Evolutionary conservation across 2,797 vertebrate genomes (phyloP).

Genomic region (Eremophila alpestris): DNA sequence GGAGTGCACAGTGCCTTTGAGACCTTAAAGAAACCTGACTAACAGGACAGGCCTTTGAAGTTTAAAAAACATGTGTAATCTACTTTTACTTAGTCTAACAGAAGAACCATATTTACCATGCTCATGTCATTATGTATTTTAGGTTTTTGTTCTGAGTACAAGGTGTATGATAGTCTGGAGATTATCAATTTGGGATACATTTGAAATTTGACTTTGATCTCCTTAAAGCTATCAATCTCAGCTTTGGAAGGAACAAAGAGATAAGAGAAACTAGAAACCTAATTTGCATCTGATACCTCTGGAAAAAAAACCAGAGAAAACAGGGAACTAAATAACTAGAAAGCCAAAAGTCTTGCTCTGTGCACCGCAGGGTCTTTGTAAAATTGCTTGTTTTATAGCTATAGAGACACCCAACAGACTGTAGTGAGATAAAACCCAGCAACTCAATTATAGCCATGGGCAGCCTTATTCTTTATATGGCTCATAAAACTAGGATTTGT

Average conservation of each 20-base stretch:
- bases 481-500: conserved; percentile 54
- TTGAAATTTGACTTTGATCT: conserved; percentile 76
- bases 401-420: conserved; percentile 55
- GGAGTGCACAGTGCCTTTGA: conserved; percentile 32
- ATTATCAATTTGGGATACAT: conserved; percentile 76
- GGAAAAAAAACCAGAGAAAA: conserved; percentile 18
- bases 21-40: conserved; percentile 61
- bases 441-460: conserved; percentile 64
- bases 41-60: conserved; percentile 73
- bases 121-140: conserved; percentile 73
- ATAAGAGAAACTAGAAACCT: conserved; percentile 65
- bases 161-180: conserved; percentile 74
- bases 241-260: conserved; percentile 69
- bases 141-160: conserved; percentile 68
- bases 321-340: conserved; percentile 57
- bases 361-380: conserved; percentile 55
- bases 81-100: conserved; percentile 71
- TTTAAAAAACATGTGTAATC: conserved; percentile 72
- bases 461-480: conserved; percentile 54
- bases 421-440: conserved; percentile 61
- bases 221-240: conserved; percentile 68
- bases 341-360: conserved; percentile 51
- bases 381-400: conserved; percentile 68
- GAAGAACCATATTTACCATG: conserved; percentile 65
- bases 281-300: conserved; percentile 71